Conservation (phyloP, 2,113 vertebrate genomes). For the Oenanthe melanoleuca region DNA sequence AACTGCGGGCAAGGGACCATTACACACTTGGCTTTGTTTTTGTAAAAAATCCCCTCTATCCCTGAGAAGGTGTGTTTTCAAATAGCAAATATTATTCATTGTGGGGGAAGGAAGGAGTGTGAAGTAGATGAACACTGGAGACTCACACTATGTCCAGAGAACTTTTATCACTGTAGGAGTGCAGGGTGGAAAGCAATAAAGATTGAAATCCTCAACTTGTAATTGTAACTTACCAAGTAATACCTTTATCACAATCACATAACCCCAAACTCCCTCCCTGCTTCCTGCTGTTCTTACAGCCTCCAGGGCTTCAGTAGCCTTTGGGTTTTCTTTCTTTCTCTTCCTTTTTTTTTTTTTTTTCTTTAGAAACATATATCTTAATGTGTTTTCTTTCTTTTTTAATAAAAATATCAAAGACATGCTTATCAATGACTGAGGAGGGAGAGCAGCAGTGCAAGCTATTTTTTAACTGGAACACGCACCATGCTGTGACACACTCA, state of each 20-base stretch:
- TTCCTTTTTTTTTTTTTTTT: not conserved
- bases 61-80: not conserved
- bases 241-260: not conserved
- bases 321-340: not conserved
- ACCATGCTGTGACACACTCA: slow-evolving; percentile 78
- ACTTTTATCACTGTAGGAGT: not conserved
- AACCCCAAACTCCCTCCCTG: not conserved
- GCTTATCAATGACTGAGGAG: slow-evolving; percentile 71
- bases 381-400: slow-evolving; percentile 75
- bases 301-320: not conserved
- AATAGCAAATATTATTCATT: not conserved
- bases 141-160: not conserved
- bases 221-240: not conserved
- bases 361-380: slow-evolving; percentile 51
- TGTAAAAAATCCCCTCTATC: not conserved
- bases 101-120: not conserved
- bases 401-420: slow-evolving; percentile 78
- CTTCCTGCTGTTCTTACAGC: not conserved
- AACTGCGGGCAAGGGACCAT: not conserved
- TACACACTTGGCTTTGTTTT: not conserved
- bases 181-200: not conserved
- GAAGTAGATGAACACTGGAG: not conserved
- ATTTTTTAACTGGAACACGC: slow-evolving; percentile 81
- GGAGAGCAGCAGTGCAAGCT: slow-evolving; percentile 55
- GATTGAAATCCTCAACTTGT: not conserved